These are phyloP conservation scores for Aphaenogaster floridana DNA, from an alignment of 1,140 invertebrate genomes.

Conservation along the genomic window DNA sequence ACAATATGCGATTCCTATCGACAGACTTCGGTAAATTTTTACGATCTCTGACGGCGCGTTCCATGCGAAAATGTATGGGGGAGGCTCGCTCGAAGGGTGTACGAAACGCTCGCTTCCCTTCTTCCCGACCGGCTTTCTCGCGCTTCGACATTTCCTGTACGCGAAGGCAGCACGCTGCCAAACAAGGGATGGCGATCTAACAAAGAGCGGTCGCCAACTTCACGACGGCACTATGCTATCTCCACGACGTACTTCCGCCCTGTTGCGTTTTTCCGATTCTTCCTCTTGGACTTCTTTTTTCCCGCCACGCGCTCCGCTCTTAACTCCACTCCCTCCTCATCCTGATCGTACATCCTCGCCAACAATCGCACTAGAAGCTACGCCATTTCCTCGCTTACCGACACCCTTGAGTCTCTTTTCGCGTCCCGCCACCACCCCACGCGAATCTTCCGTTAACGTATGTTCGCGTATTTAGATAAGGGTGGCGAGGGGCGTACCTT, in stretches of 20 bases:
- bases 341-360: constrained; percentile 34
- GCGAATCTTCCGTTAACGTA: constrained; percentile 53
- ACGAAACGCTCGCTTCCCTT: constrained; percentile 1
- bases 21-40: constrained; percentile 54
- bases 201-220: constrained; percentile 71
- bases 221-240: constrained; percentile 72
- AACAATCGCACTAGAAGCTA: constrained; percentile 64
- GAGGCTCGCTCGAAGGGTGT: background rate
- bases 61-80: constrained; percentile 2
- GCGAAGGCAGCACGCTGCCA: constrained; percentile 51
- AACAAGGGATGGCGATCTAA: constrained; percentile 65
- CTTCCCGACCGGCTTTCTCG: background rate
- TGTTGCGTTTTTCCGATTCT: constrained; percentile 79
- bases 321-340: background rate
- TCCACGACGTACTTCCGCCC: constrained; percentile 79
- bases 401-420: constrained; percentile 49
- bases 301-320: constrained; percentile 30
- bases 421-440: constrained; percentile 1
- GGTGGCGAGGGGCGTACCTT: constrained; percentile 36
- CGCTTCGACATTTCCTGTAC: constrained; percentile 54
- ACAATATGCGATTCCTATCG: constrained; percentile 42
- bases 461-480: constrained; percentile 62
- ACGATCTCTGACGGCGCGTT: background rate
- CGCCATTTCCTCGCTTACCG: constrained; percentile 32
- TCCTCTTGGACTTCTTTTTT: constrained; percentile 38